Percentiles rank a stretch among this genome's conserved stretches.
These are phyloP conservation scores for Eulemur mongoz DNA, from an alignment of 2,797 vertebrate genomes.

Conservation along the genomic window DNA sequence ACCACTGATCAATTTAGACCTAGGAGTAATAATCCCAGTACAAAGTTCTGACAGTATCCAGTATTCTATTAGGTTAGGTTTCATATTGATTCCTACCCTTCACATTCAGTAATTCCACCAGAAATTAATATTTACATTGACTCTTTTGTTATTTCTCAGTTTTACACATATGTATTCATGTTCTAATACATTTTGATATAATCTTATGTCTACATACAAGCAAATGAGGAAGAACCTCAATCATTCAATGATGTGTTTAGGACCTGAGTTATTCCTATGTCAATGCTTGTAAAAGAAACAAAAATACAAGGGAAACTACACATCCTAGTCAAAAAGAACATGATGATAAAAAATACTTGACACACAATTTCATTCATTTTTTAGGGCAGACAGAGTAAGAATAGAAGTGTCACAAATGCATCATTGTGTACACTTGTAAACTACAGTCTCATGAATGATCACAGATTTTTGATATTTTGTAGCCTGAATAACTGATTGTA, in stretches of 20 bases:
- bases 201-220: background rate
- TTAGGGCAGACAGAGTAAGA: background rate
- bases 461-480: slow-evolving; percentile 21
- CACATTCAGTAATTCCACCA: background rate
- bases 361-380: slow-evolving; percentile 28
- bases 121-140: background rate
- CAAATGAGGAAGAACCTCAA: background rate
- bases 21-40: background rate
- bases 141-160: background rate
- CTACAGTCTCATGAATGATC: background rate
- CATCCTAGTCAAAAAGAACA: slow-evolving; percentile 9
- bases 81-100: background rate
- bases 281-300: background rate
- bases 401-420: background rate
- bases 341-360: slow-evolving; percentile 32
- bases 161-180: background rate
- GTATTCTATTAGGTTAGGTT: background rate
- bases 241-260: background rate
- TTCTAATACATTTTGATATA: background rate
- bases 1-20: background rate
- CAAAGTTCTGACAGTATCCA: background rate
- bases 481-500: background rate
- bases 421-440: slow-evolving; percentile 14
- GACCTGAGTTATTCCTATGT: slow-evolving; percentile 31
- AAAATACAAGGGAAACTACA: background rate